Conservation (phyloP, 2,888 invertebrate genomes). For the Koerneria pararmatus region DNA sequence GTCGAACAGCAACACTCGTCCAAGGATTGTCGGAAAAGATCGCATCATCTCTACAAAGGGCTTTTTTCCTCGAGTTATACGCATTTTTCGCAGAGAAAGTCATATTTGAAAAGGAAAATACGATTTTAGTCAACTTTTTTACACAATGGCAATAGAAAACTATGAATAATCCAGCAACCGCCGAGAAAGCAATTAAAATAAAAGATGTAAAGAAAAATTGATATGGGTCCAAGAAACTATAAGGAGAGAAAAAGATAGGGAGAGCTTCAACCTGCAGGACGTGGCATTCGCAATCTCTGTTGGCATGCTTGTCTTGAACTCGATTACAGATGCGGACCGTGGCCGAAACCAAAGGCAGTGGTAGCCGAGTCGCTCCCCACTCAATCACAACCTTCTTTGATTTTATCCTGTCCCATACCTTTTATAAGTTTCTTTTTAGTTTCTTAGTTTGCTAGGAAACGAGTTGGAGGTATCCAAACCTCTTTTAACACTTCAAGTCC, state of each 20-base stretch:
- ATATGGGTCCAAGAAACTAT: too few species aligned
- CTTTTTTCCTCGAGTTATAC: too few species aligned
- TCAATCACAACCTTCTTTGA: conserved; percentile 27
- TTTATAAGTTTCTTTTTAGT: background rate
- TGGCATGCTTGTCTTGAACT: conserved; percentile 44
- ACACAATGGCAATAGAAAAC: too few species aligned
- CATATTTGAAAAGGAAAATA: background rate
- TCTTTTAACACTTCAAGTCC: too few species aligned
- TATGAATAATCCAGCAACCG: too few species aligned
- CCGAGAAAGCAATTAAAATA: too few species aligned
- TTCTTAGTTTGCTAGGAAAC: background rate
- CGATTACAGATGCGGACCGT: conserved; percentile 44
- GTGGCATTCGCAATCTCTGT: conserved; percentile 29
- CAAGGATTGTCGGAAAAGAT: conserved; percentile 32
- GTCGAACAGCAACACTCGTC: conserved; percentile 31
- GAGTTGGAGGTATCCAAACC: too few species aligned
- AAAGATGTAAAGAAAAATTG: background rate
- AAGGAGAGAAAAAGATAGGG: too few species aligned
- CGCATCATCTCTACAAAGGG: conserved; percentile 26
- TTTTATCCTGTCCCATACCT: background rate
- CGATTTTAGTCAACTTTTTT: too few species aligned
- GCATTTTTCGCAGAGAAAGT: background rate
- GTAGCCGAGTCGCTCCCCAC: conserved; percentile 47
- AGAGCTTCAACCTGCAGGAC: conserved; percentile 30
- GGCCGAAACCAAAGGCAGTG: conserved; percentile 48